Percentiles rank a stretch among this genome's conserved stretches.
phyloP scores from a whole-genome alignment of 2,888 invertebrate genomes.

The Adela reaumurella region DNA sequence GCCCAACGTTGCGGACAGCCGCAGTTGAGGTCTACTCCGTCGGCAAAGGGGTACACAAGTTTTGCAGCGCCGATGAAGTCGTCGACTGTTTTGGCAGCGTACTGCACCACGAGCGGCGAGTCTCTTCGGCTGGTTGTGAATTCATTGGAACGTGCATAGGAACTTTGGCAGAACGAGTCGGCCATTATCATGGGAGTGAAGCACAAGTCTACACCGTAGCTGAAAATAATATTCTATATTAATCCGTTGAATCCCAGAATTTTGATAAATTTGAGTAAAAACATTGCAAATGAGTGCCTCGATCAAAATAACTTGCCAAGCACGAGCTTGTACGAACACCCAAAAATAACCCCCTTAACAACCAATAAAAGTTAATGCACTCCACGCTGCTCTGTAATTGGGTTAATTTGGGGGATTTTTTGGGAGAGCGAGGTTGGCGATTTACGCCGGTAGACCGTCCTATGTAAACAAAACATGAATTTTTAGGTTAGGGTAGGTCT shows the following conservation, averaged over 20 bases:
- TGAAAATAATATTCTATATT: constrained; percentile 24
- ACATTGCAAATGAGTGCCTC: not conserved
- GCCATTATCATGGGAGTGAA: constrained; percentile 98
- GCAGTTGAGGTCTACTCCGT: constrained; percentile 95
- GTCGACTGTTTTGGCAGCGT: constrained; percentile 81
- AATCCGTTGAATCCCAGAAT: not conserved
- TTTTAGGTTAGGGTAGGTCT: not conserved
- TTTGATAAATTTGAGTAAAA: not conserved
- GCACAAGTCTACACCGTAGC: constrained; percentile 83
- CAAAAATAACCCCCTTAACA: no score
- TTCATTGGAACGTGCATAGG: constrained; percentile 79
- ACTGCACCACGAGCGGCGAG: constrained; percentile 86
- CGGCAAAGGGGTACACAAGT: constrained; percentile 76
- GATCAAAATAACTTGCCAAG: no score
- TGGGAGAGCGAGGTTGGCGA: no score
- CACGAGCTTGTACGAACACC: no score
- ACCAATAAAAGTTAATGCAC: no score
- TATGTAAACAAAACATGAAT: not conserved
- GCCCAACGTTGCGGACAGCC: constrained; percentile 98
- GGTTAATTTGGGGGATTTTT: no score
- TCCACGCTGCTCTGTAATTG: no score
- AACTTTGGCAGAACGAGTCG: constrained; percentile 86
- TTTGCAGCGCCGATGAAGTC: constrained; percentile 86
- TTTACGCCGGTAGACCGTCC: no score
- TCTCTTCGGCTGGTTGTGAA: constrained; percentile 75